These are phyloP conservation scores for Papilio dardanus DNA, from an alignment of 1,140 invertebrate genomes.

Conservation along the genomic window DNA sequence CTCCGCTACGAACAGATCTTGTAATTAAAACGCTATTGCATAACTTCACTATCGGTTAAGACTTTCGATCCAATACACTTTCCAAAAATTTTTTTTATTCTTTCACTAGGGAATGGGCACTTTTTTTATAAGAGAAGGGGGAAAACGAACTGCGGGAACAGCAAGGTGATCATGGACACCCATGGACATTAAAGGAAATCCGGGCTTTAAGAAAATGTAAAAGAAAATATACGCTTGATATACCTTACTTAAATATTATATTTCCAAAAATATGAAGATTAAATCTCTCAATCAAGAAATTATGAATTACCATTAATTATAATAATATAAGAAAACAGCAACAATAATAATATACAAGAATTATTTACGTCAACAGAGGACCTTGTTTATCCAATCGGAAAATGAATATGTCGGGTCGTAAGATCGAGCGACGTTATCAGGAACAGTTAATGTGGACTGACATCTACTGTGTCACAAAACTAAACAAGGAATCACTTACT, in stretches of 20 bases:
- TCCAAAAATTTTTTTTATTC: neutral
- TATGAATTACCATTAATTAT: neutral
- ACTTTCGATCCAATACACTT: neutral
- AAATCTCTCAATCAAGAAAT: too few species aligned
- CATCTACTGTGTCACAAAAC: neutral
- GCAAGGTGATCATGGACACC: too few species aligned
- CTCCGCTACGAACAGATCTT: neutral
- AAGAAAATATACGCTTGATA: too few species aligned
- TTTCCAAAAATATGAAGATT: too few species aligned
- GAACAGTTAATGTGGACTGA: neutral
- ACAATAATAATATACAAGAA: neutral
- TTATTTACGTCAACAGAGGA: neutral
- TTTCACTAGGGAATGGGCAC: too few species aligned
- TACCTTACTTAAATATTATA: too few species aligned
- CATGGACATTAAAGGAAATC: too few species aligned
- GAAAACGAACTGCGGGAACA: too few species aligned
- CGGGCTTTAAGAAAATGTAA: too few species aligned
- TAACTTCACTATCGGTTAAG: neutral
- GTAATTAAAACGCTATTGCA: slow-evolving; percentile 5
- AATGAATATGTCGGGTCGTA: neutral
- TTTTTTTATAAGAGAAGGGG: too few species aligned
- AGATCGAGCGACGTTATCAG: neutral
- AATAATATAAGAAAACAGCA: neutral
- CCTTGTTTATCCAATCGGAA: slow-evolving; percentile 1
- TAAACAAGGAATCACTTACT: neutral